Conservation (phyloP, 1,140 invertebrate genomes). For the Manduca sexta region DNA sequence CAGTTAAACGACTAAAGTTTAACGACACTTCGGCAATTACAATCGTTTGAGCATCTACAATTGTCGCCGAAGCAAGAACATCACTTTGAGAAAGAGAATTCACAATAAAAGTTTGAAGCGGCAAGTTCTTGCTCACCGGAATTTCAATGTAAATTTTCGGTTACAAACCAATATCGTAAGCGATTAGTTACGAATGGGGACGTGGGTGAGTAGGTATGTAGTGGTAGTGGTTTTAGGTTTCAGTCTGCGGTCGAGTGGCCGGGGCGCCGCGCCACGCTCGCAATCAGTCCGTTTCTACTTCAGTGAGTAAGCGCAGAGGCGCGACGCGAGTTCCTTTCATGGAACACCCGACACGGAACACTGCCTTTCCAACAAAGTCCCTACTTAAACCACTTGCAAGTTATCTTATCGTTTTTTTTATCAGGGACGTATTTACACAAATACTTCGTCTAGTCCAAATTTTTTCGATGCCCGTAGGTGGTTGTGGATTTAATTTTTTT, state of each 20-base stretch:
- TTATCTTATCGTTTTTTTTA: too few species aligned
- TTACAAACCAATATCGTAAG: constrained; percentile 6
- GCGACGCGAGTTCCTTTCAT: constrained; percentile 21
- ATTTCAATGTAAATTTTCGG: constrained; percentile 3
- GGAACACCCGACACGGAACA: constrained; percentile 9
- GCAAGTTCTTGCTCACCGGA: not conserved
- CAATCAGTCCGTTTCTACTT: constrained; percentile 32
- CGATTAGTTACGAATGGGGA: constrained; percentile 7
- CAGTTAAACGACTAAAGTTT: too few species aligned
- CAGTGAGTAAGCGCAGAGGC: constrained; percentile 13
- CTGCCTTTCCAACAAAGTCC: not conserved
- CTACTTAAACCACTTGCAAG: too few species aligned
- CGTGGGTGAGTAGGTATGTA: constrained; percentile 14
- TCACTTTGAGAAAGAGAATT: too few species aligned
- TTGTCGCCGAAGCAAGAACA: too few species aligned
- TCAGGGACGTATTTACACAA: too few species aligned
- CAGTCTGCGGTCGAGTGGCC: constrained; percentile 38
- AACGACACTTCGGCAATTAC: too few species aligned
- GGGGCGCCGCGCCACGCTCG: constrained; percentile 28
- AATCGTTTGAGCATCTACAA: too few species aligned
- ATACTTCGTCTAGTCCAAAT: too few species aligned
- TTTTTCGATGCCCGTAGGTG: too few species aligned
- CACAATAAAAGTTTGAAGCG: too few species aligned
- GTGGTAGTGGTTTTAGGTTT: constrained; percentile 27
- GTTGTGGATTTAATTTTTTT: too few species aligned